These are phyloP conservation scores for Cydia strobilella DNA, from an alignment of 1,140 invertebrate genomes.

Conservation along the genomic window DNA sequence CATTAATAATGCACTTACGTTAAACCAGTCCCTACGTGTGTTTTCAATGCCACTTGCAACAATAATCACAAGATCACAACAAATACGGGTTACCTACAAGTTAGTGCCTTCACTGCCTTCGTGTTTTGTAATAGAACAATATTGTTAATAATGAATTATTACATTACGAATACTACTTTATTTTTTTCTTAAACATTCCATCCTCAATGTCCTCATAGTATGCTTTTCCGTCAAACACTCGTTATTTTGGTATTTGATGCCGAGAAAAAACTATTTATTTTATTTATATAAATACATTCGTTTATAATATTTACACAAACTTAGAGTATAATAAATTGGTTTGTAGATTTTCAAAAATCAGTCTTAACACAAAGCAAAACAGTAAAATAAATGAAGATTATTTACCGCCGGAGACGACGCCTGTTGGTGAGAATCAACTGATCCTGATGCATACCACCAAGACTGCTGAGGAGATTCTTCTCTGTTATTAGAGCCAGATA, in stretches of 20 bases:
- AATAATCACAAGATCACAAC: slow-evolving; percentile 17
- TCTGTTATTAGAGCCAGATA: slow-evolving; percentile 64
- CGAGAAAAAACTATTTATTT: too few relatives aligned
- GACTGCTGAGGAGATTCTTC: slow-evolving; percentile 70
- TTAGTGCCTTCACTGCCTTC: background rate
- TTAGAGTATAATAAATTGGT: too few relatives aligned
- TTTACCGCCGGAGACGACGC: slow-evolving; percentile 70
- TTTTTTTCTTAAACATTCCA: too few relatives aligned
- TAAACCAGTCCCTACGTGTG: background rate
- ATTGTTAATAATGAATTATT: background rate
- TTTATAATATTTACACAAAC: too few relatives aligned
- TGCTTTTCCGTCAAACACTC: too few relatives aligned
- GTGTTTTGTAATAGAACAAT: background rate
- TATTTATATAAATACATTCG: too few relatives aligned
- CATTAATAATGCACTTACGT: background rate
- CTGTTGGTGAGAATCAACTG: slow-evolving; percentile 65
- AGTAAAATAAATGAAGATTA: background rate
- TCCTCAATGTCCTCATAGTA: too few relatives aligned
- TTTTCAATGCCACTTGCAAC: slow-evolving; percentile 4
- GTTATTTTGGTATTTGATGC: too few relatives aligned
- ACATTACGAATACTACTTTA: too few relatives aligned
- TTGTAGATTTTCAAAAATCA: too few relatives aligned
- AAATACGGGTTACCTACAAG: background rate
- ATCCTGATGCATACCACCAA: slow-evolving; percentile 72
- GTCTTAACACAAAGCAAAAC: background rate